Percentiles rank a stretch among this genome's conserved stretches.
phyloP scores from a whole-genome alignment of 1,140 invertebrate genomes.

The Leptinotarsa texana region DNA sequence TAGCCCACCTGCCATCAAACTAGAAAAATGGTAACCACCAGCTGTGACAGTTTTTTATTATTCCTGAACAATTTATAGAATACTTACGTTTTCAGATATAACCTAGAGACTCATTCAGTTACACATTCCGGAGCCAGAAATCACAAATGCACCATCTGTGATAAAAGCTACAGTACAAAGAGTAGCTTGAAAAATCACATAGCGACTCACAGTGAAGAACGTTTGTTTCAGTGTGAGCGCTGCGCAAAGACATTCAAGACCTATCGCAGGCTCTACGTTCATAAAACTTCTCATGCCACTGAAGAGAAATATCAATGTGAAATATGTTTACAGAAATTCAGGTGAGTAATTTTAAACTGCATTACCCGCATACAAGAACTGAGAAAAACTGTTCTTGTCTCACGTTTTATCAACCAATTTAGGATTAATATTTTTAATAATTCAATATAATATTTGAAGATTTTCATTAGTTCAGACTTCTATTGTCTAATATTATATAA shows the following conservation, averaged over 20 bases:
- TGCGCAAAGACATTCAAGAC: constrained; percentile 46
- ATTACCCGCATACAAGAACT: too few relatives aligned
- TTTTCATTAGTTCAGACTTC: too few relatives aligned
- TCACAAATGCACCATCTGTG: constrained; percentile 42
- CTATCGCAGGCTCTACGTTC: constrained; percentile 43
- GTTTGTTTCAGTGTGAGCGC: constrained; percentile 41
- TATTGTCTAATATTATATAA: too few relatives aligned
- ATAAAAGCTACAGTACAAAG: constrained; percentile 42
- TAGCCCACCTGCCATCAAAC: too few relatives aligned
- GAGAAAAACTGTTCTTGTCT: too few relatives aligned
- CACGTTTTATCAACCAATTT: too few relatives aligned
- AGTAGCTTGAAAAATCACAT: constrained; percentile 43
- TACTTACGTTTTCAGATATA: constrained; percentile 34
- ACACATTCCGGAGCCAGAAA: constrained; percentile 45
- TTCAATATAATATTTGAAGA: too few relatives aligned
- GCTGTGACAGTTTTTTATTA: too few relatives aligned
- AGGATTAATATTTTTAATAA: too few relatives aligned
- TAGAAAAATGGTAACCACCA: too few relatives aligned
- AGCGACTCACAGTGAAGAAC: constrained; percentile 39
- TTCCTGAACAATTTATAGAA: too few relatives aligned
- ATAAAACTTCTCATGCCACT: constrained; percentile 44
- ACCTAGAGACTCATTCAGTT: constrained; percentile 43
- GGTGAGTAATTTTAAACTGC: constrained; percentile 3
- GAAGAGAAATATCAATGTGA: constrained; percentile 44
- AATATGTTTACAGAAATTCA: constrained; percentile 42